Conservation (phyloP, 2,113 vertebrate genomes). For the Pimephales promelas region DNA sequence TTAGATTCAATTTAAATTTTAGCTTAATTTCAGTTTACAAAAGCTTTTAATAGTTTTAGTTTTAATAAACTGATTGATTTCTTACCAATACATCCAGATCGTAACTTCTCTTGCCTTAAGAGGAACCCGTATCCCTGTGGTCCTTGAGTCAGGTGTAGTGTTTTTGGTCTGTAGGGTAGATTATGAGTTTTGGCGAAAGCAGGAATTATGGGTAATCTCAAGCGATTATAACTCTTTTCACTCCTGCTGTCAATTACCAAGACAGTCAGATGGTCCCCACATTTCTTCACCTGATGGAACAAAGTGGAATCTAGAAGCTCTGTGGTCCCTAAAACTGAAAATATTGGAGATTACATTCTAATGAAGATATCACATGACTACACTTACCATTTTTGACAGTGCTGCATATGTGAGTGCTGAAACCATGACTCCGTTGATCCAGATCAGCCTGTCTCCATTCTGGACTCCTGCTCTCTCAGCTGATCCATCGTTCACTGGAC, state of each 20-base stretch:
- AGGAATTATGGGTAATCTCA: slow-evolving; percentile 78
- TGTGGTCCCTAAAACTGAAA: background rate
- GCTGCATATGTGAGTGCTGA: slow-evolving; percentile 69
- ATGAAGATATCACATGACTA: background rate
- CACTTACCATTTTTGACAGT: slow-evolving; percentile 80
- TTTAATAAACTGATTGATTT: background rate
- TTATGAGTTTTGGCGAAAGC: slow-evolving; percentile 76
- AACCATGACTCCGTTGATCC: slow-evolving; percentile 82
- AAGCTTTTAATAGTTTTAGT: background rate
- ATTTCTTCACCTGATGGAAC: slow-evolving; percentile 79
- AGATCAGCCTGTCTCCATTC: slow-evolving; percentile 82
- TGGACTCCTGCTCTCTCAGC: slow-evolving; percentile 84
- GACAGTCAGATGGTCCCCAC: slow-evolving; percentile 77
- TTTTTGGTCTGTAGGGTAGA: slow-evolving; percentile 80
- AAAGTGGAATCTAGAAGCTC: background rate
- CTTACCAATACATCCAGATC: slow-evolving; percentile 72
- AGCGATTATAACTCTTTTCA: slow-evolving; percentile 76
- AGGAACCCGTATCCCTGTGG: slow-evolving; percentile 87
- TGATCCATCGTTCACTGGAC: slow-evolving; percentile 75
- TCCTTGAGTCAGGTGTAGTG: slow-evolving; percentile 81
- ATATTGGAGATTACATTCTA: background rate
- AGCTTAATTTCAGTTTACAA: background rate
- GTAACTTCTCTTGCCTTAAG: slow-evolving; percentile 83
- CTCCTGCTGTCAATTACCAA: slow-evolving; percentile 83
- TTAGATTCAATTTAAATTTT: background rate